Evolutionary conservation across 2,113 vertebrate species (phyloP).

Genomic region (Carassius carassius): DNA sequence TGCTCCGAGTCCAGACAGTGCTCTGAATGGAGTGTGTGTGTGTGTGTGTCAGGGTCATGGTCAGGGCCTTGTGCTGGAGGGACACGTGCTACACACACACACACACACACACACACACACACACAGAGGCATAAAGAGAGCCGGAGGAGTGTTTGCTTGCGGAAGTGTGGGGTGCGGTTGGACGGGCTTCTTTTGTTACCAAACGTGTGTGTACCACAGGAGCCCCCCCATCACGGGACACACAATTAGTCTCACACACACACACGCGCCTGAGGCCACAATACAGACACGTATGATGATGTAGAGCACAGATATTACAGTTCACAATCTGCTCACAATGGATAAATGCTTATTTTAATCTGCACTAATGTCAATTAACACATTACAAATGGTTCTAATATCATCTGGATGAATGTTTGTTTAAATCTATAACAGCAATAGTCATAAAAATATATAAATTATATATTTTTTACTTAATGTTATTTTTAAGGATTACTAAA

Average conservation of each 20-base stretch:
- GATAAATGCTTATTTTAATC: not conserved
- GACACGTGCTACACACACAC: slow-evolving; percentile 26
- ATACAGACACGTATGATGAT: not conserved
- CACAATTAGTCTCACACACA: slow-evolving; percentile 21
- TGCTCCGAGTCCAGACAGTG: not conserved
- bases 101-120: not conserved
- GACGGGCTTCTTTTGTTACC: slow-evolving; percentile 26
- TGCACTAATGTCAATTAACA: no score
- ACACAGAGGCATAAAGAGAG: slow-evolving; percentile 13
- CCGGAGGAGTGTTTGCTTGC: slow-evolving; percentile 24
- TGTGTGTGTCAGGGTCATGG: slow-evolving; percentile 23
- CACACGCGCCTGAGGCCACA: not conserved
- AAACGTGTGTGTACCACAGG: slow-evolving; percentile 27
- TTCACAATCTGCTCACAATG: no score
- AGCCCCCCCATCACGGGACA: slow-evolving; percentile 3
- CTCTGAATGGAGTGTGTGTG: not conserved
- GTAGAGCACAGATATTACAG: not conserved
- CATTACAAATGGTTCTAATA: not conserved
- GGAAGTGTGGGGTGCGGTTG: slow-evolving; percentile 36
- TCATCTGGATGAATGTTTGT: not conserved
- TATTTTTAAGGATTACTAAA: no score
- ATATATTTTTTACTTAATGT: no score
- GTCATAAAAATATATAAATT: not conserved
- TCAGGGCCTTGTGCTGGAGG: slow-evolving; percentile 11
- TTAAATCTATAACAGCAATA: not conserved